phyloP scores from a whole-genome alignment of 2,888 invertebrate genomes.

The Coelopa pilipes region DNA sequence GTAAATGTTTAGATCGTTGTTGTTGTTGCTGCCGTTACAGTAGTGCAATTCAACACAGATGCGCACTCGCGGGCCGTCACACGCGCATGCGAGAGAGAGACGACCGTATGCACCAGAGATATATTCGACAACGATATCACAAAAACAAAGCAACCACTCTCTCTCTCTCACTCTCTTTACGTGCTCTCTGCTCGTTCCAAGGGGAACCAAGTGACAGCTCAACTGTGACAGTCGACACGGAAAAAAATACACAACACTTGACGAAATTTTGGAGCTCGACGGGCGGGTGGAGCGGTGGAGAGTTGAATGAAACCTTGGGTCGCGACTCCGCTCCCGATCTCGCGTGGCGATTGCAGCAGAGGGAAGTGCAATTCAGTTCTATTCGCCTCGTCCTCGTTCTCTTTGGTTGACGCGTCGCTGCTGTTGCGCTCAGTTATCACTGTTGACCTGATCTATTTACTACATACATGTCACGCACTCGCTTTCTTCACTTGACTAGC shows the following conservation, averaged over 20 bases:
- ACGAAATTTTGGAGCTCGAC: conserved; percentile 36
- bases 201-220: not conserved
- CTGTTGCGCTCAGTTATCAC: not conserved
- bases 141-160: not conserved
- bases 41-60: not conserved
- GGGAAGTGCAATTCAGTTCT: too few species aligned
- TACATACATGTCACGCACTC: not conserved
- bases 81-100: conserved; percentile 2
- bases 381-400: too few species aligned
- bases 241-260: conserved; percentile 40
- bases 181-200: not conserved
- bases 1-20: not conserved
- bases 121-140: not conserved
- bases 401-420: not conserved
- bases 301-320: conserved; percentile 31
- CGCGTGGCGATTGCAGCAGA: not conserved
- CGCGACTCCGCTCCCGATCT: not conserved
- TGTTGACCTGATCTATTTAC: not conserved
- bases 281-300: not conserved
- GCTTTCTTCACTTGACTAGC: too few species aligned
- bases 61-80: too few species aligned
- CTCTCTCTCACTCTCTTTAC: not conserved
- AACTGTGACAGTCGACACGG: conserved; percentile 39
- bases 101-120: not conserved
- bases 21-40: too few species aligned